Conservation (phyloP, 2,797 vertebrate species). For the Anas acuta region DNA sequence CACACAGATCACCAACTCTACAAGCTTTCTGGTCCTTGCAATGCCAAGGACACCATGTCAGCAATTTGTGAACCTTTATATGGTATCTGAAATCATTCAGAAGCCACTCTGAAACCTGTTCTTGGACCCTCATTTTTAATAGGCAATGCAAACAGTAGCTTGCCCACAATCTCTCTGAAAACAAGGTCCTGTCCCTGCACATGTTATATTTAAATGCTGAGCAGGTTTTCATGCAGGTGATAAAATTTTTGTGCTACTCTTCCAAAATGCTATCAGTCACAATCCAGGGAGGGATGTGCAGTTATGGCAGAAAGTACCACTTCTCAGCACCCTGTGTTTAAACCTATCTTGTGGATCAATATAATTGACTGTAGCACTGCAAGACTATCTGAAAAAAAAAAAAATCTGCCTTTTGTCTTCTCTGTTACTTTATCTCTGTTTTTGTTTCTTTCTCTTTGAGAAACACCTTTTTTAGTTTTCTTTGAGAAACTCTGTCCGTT, state of each 20-base stretch:
- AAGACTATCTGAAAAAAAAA: background rate
- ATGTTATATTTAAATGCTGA: background rate
- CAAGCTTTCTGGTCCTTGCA: background rate
- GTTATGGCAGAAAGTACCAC: background rate
- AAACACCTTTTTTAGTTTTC: background rate
- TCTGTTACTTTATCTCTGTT: background rate
- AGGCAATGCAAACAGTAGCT: background rate
- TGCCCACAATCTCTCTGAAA: background rate
- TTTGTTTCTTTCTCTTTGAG: background rate
- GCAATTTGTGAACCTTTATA: background rate
- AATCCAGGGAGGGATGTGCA: background rate
- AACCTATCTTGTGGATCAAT: background rate
- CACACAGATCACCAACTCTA: background rate
- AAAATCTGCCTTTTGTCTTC: background rate
- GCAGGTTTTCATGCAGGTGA: background rate
- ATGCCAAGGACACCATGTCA: background rate
- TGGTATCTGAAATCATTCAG: background rate
- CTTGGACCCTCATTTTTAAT: background rate
- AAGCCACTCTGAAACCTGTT: background rate
- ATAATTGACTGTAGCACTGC: background rate
- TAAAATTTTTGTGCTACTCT: background rate
- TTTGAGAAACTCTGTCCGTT: background rate
- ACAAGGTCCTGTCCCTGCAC: background rate
- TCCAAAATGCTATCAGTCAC: background rate
- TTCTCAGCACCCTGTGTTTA: background rate